Evolutionary conservation across 37 sponge, comb jelly and placozoan genomes (phyloP).

Genomic region (Eunapius fragilis): DNA sequence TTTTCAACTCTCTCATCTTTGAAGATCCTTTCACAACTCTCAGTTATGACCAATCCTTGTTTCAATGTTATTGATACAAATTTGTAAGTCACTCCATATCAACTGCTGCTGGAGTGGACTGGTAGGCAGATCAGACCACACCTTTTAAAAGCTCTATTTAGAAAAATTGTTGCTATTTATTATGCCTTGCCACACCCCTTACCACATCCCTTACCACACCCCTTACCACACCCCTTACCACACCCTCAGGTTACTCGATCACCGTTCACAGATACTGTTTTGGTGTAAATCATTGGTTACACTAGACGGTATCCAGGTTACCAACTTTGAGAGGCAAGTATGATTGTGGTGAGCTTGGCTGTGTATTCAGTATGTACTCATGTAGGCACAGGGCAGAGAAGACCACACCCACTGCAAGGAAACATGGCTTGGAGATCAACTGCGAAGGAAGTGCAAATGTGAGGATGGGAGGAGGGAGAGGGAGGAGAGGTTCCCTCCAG

Average conservation of each 20-base stretch:
- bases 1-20: slow-evolving; percentile 21
- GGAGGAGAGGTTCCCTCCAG: too few species aligned
- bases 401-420: neutral
- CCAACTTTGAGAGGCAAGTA: slow-evolving; percentile 35
- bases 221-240: too few species aligned
- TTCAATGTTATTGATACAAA: slow-evolving; percentile 24
- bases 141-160: neutral
- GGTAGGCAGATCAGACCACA: too few species aligned
- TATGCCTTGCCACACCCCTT: too few species aligned
- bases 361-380: neutral
- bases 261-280: slow-evolving; percentile 43
- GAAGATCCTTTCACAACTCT: slow-evolving; percentile 14
- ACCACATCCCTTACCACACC: too few species aligned
- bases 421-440: neutral
- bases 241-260: slow-evolving; percentile 36
- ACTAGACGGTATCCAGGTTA: slow-evolving; percentile 49
- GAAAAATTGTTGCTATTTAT: too few species aligned
- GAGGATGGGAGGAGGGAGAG: neutral
- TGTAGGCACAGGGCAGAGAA: neutral
- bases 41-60: slow-evolving; percentile 62
- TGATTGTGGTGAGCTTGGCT: neutral
- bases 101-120: neutral
- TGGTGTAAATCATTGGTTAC: slow-evolving; percentile 45
- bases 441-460: neutral
- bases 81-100: slow-evolving; percentile 16